phyloP scores from a whole-genome alignment of 2,888 invertebrate genomes.

The Chrysotoxum bicinctum region DNA sequence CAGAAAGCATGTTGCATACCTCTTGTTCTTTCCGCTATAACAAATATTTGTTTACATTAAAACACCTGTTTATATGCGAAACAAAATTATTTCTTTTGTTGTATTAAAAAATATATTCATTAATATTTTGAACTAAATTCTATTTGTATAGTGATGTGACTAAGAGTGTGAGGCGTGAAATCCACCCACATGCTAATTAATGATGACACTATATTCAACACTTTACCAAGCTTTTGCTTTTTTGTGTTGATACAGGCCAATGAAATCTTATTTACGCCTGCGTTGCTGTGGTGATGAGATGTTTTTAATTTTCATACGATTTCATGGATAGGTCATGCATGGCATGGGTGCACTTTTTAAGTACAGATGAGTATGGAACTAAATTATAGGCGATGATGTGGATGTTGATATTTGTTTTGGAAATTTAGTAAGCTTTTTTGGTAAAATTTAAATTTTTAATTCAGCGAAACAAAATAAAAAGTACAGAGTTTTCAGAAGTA shows the following conservation, averaged over 20 bases:
- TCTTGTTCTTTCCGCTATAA: neutral
- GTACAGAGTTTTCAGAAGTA: no score
- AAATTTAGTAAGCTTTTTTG: no score
- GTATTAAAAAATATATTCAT: neutral
- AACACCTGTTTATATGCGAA: neutral
- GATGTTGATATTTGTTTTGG: neutral
- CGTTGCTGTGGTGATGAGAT: neutral
- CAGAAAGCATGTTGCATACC: neutral
- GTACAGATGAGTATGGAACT: neutral
- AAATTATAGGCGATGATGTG: neutral
- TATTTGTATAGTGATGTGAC: neutral
- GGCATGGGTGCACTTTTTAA: neutral
- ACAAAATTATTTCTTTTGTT: neutral
- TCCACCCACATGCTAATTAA: slow-evolving; percentile 8
- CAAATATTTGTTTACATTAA: neutral
- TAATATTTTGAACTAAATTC: neutral
- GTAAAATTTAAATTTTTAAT: no score
- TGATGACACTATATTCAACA: neutral
- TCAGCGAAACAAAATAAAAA: no score
- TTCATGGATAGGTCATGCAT: neutral
- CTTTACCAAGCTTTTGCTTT: neutral
- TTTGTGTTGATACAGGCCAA: neutral
- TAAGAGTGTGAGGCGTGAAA: neutral
- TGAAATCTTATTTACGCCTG: slow-evolving; percentile 1
- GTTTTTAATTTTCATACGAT: neutral